Base-by-base conservation (phyloP, 2,888 invertebrate genomes). In the Latrodectus elegans region DNA sequence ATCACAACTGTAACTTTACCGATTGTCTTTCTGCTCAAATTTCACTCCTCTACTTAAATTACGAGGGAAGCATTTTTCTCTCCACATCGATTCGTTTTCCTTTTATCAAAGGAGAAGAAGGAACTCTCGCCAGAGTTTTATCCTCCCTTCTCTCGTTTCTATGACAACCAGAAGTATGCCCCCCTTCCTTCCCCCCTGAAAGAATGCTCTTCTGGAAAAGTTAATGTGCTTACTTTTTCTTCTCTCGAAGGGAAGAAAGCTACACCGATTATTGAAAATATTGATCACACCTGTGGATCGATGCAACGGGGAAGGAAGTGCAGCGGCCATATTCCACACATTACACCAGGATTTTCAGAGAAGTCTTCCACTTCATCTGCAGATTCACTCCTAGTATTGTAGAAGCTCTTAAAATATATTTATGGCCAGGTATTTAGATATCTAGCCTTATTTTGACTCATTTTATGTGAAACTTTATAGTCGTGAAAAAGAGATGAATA, bases 161-260 rank as follows among this genome's bases (percentile, higher is more conserved):
- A 87, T 87, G 72, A 75, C 60, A 64, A 87, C 86, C 81, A 77
- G 81, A 81, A 87, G 77, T 77, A 81, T 70, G 64, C 74, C 14
- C 17, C 15, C 38, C 49, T 12, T 17, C 72, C 49, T 26, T 67
- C 68, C 49, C 72, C 75, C 71, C 86, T 77, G 71, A 87, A 87
- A 87, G 86, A 87, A 87, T 87, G 81, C 65, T 78, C 67, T 79
- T 86, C 75, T 76, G 77, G 76, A 81, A 87, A 87, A 87, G 86
- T 87, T 81, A 87, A 87, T 87, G 80, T 67, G 26, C 77, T 26
- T 77, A 14, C 75, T 75, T 60, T 75, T 75, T 52, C 71, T 60
- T 71, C 82, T 68, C 55, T 77, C 26, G 1, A 52, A 51, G 74
- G 77, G 68, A 80, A 74, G 76, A 76, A 83, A 71, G 68, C 85